Base-by-base conservation (phyloP, 2,888 invertebrate species). In the Apodemia mormo region DNA sequence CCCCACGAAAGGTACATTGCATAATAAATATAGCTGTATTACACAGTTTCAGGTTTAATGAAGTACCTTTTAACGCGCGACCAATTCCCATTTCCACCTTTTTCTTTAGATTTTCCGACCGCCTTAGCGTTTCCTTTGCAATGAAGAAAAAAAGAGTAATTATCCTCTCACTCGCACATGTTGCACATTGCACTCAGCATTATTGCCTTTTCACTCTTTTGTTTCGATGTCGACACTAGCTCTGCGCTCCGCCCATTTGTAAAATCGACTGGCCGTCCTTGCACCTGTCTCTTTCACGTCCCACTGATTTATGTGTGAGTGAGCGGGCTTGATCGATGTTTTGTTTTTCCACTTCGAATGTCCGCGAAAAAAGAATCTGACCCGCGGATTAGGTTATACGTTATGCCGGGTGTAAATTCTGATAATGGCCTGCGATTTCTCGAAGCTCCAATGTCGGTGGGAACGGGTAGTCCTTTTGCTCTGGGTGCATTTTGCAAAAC, bases 251-350 rank as follows among this genome's bases (percentile, higher is more conserved):
- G 92, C 93, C 93, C 93, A 92, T 91, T 91, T 90, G 90, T 92
- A 91, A 92, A 89, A 91, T 92, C 92, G 91, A 88, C 87, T 90
- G 89, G 83, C 83, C 87, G 88, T 84, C 89, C 86, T 85, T 85
- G 88, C 92, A 90, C 90, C 92, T 92, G 92, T 93, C 93, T 90
- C 90, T 88, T 87, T 93, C 93, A 82, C 83, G 83, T 84, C 85
- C 87, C 85, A 81, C 89, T 92, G 93, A 93, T 92, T 92, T 92
- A 92, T 92, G 92, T 92, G 92, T 85, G 93, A 91, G 93, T 85
- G 93, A 93, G 85, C 89, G 89, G 86, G 88, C 87, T 90, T 93
- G 92, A 93, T 92, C 89, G 92, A 93, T 87, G 92, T 87, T 88
- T 90, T 87, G 91, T 90, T 89, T 37, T 90, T 86, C 86, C 83